A percentile compares a stretch with the other conserved stretches of the same genome.
These are phyloP conservation scores for Hoplias malabaricus DNA, from an alignment of 2,113 vertebrate genomes.

Conservation along the genomic window DNA sequence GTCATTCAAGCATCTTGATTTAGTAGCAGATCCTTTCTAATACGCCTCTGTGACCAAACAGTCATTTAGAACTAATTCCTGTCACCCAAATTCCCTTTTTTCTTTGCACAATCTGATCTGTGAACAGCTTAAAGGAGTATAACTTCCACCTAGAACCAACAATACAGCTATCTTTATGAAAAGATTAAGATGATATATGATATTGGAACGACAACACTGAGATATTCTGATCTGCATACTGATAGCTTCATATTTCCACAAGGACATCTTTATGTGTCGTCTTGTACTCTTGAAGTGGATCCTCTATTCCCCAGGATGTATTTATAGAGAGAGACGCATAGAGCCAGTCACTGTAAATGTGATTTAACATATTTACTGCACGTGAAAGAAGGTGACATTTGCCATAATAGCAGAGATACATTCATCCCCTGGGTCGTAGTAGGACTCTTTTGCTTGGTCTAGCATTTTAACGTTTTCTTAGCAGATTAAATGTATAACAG, in stretches of 20 bases:
- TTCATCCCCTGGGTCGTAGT: background rate
- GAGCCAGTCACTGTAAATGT: background rate
- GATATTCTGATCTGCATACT: background rate
- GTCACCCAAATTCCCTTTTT: slow-evolving; percentile 3
- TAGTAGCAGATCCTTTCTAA: background rate
- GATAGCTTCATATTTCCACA: background rate
- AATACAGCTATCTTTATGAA: background rate
- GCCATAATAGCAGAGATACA: background rate
- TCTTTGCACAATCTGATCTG: background rate
- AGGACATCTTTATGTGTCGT: background rate
- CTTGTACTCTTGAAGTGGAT: background rate
- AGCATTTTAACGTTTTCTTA: background rate
- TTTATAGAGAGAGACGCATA: background rate
- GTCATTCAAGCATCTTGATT: background rate
- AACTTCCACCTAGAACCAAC: background rate
- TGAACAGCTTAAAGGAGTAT: background rate
- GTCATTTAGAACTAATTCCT: background rate
- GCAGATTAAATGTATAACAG: background rate
- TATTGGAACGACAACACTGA: background rate
- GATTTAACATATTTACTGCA: slow-evolving; percentile 5
- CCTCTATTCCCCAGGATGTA: background rate
- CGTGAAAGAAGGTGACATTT: background rate
- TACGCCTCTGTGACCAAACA: background rate
- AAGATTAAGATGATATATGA: background rate
- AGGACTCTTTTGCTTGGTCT: background rate